Evolutionary conservation across 2,113 vertebrate genomes (phyloP).

Genomic region (Lagopus muta): DNA sequence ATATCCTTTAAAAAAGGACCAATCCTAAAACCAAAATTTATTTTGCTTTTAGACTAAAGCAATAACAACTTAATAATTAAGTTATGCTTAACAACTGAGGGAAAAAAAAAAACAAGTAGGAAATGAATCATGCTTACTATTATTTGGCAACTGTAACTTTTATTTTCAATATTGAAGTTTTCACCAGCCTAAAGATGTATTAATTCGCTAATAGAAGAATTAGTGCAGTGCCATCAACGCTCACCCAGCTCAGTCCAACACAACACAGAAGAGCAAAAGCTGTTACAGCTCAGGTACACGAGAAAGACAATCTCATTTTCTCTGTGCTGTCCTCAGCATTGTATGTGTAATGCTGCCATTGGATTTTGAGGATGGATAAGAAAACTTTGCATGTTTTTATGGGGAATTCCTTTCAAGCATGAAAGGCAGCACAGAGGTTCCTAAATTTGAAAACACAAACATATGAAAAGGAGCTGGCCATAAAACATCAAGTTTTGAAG

Average conservation of each 20-base stretch:
- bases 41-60: neutral
- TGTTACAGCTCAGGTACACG: neutral
- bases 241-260: neutral
- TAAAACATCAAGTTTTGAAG: neutral
- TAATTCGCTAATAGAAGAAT: neutral
- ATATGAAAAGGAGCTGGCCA: neutral
- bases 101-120: neutral
- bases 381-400: neutral
- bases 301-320: neutral
- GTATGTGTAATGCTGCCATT: neutral
- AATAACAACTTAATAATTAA: neutral
- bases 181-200: neutral
- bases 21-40: neutral
- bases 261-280: neutral
- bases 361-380: neutral
- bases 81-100: neutral
- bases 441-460: neutral
- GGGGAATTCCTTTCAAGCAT: neutral
- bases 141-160: neutral
- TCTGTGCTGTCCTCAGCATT: neutral
- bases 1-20: neutral
- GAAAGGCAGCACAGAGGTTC: neutral
- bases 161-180: neutral
- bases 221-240: neutral
- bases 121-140: neutral